These are phyloP conservation scores for Calidris pugnax DNA, from an alignment of 2,113 vertebrate species.

Conservation along the genomic window DNA sequence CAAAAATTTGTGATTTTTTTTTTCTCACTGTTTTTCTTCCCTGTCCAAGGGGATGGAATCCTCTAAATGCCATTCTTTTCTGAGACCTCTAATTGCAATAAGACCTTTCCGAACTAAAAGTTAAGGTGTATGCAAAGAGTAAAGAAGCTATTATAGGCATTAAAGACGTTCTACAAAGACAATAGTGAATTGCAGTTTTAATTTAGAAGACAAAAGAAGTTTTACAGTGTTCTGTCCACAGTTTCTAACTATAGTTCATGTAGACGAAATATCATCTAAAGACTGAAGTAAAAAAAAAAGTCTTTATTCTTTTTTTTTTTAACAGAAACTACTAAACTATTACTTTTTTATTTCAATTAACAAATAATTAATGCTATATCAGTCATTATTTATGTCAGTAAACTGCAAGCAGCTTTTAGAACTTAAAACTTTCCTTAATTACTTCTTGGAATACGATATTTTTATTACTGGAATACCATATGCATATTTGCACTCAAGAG, in stretches of 20 bases:
- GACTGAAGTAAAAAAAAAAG: not conserved
- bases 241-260: not conserved
- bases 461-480: not conserved
- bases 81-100: not conserved
- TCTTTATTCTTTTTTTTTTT: not conserved
- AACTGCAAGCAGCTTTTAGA: not conserved
- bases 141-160: not conserved
- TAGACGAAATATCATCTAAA: not conserved
- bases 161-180: not conserved
- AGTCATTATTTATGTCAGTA: not conserved
- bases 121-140: not conserved
- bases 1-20: not conserved
- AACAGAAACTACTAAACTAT: not conserved
- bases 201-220: not conserved
- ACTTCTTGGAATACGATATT: not conserved
- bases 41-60: not conserved
- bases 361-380: not conserved
- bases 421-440: not conserved
- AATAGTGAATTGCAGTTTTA: not conserved
- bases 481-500: not conserved
- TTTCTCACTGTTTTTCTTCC: not conserved
- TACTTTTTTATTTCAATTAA: not conserved
- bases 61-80: not conserved
- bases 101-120: not conserved
- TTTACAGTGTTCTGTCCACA: not conserved